Conservation (phyloP, 2,888 invertebrate species). For the Drosophila pegasa region DNA sequence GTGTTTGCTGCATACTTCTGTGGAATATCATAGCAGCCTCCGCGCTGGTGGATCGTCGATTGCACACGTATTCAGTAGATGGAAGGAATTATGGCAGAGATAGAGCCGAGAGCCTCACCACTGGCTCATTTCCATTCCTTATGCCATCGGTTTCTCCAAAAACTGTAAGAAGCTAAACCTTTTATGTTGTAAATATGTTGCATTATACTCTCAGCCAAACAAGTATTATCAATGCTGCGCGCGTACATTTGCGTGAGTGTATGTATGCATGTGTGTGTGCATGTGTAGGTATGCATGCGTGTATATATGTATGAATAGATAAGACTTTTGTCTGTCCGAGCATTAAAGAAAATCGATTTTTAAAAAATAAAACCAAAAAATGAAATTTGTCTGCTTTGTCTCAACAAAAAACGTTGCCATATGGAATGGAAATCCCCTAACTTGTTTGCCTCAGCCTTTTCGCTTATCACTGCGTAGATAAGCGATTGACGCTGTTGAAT, state of each 20-base stretch:
- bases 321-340: conserved; percentile 5
- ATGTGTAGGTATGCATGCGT: not conserved
- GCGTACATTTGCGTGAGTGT: conserved; percentile 12
- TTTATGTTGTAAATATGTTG: not conserved
- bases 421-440: not conserved
- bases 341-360: conserved; percentile 7
- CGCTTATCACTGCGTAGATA: conserved; percentile 2
- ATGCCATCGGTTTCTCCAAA: conserved; percentile 94
- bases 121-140: conserved; percentile 88
- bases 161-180: conserved; percentile 86
- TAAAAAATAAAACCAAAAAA: not conserved
- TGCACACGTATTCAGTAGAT: conserved; percentile 34
- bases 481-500: not conserved
- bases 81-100: conserved; percentile 29
- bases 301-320: conserved; percentile 8
- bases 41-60: conserved; percentile 58
- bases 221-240: conserved; percentile 6
- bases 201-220: not conserved
- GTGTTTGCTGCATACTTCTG: conserved; percentile 39
- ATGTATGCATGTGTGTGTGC: not conserved
- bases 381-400: not conserved
- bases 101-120: conserved; percentile 40
- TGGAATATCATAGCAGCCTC: conserved; percentile 45
- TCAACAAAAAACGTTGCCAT: not conserved
- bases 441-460: not conserved